A percentile compares a stretch with the other conserved stretches of the same genome.
Conservation (phyloP, 2,797 vertebrate genomes). For the Sebastiscus albofasciatus region DNA sequence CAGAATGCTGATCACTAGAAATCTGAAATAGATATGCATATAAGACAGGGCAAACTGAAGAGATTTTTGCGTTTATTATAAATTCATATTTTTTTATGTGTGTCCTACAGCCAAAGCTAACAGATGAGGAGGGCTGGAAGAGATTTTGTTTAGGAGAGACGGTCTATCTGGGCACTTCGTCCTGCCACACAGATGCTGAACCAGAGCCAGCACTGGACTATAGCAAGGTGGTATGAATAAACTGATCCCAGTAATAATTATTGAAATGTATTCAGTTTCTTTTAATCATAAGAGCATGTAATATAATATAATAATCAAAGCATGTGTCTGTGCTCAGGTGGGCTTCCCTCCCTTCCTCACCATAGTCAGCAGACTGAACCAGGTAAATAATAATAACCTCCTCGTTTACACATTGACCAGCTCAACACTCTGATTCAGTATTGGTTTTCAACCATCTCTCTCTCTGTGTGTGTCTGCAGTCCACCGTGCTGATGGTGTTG, state of each 20-base stretch:
- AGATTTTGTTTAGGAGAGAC: constrained; percentile 90
- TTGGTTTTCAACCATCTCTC: not conserved
- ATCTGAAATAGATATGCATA: not conserved
- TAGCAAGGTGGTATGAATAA: constrained; percentile 77
- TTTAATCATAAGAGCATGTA: not conserved
- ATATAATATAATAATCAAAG: not conserved
- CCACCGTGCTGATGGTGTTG: constrained; percentile 89
- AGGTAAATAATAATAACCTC: constrained; percentile 80
- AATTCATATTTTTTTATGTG: accelerated
- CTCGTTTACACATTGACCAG: not conserved
- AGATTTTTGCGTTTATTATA: not conserved
- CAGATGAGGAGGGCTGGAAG: constrained; percentile 82
- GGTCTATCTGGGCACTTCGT: constrained; percentile 75
- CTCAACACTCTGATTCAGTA: not conserved
- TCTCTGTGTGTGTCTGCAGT: constrained; percentile 75
- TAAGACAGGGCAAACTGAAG: not conserved
- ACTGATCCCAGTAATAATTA: not conserved
- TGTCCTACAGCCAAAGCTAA: constrained; percentile 69
- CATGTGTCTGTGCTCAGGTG: constrained; percentile 77
- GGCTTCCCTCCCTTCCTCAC: constrained; percentile 96
- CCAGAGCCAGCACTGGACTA: constrained; percentile 88
- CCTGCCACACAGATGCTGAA: constrained; percentile 64
- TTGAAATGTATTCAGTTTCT: not conserved
- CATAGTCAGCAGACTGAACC: constrained; percentile 95
- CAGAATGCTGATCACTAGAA: not conserved